phyloP scores from a whole-genome alignment of 2,113 vertebrate species.

The Pseudolaguvia tuberculata region DNA sequence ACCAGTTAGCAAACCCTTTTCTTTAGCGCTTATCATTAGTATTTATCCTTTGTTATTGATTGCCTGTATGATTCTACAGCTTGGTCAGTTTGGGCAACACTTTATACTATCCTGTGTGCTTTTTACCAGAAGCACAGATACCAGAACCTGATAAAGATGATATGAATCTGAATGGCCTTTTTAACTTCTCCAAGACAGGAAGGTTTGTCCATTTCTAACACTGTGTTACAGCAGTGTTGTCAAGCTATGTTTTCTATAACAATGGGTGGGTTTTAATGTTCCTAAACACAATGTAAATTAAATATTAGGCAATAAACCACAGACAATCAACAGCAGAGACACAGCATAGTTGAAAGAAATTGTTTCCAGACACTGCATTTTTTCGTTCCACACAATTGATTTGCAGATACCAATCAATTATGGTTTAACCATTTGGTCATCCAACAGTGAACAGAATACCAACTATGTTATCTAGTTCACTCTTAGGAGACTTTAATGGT shows the following conservation, averaged over 20 bases:
- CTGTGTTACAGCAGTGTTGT: background rate
- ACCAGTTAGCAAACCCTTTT: no score
- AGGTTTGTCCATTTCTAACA: background rate
- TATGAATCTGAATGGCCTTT: background rate
- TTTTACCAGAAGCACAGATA: background rate
- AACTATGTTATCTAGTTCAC: no score
- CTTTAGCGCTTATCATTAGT: no score
- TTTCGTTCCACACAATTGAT: conserved; percentile 13
- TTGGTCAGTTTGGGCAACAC: background rate
- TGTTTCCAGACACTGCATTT: background rate
- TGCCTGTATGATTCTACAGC: background rate
- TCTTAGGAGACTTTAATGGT: background rate
- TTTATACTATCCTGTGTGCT: background rate
- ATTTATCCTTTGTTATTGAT: background rate
- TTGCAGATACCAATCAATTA: conserved; percentile 12
- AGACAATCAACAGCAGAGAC: background rate
- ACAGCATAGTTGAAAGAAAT: background rate
- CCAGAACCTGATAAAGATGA: background rate
- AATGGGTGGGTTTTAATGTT: background rate
- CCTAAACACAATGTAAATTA: background rate
- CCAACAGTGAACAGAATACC: background rate
- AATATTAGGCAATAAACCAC: background rate
- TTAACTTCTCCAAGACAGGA: background rate
- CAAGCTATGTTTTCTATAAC: background rate
- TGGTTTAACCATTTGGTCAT: background rate